These are phyloP conservation scores for Parus major DNA, from an alignment of 2,113 vertebrate species.

Conservation along the genomic window DNA sequence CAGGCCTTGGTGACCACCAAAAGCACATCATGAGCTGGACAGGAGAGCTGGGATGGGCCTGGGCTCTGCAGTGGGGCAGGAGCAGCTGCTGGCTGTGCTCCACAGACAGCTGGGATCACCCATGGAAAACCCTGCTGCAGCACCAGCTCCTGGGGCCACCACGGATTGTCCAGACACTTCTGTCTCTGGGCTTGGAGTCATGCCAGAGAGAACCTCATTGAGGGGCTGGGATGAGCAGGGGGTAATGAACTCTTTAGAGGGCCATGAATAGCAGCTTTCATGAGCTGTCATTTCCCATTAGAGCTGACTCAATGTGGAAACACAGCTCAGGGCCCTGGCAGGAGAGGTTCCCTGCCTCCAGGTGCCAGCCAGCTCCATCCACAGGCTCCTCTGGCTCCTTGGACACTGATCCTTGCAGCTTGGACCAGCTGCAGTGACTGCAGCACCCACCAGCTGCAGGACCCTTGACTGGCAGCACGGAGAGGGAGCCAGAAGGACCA, in stretches of 20 bases:
- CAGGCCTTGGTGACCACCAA: neutral
- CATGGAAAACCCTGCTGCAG: slow-evolving; percentile 20
- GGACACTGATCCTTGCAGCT: neutral
- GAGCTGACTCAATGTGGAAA: slow-evolving; percentile 48
- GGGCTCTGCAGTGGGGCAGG: neutral
- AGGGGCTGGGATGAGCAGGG: neutral
- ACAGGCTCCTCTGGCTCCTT: neutral
- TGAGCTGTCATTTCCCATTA: slow-evolving; percentile 78
- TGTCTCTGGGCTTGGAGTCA: slow-evolving; percentile 72
- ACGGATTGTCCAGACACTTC: slow-evolving; percentile 28
- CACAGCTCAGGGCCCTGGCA: neutral
- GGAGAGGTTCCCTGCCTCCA: neutral
- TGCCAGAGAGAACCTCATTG: slow-evolving; percentile 74
- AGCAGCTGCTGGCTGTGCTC: slow-evolving; percentile 5
- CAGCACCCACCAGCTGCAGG: neutral
- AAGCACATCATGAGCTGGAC: rapidly evolving
- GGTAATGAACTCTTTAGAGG: slow-evolving; percentile 62
- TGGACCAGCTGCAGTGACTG: neutral
- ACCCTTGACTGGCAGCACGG: rapidly evolving
- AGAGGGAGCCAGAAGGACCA: neutral
- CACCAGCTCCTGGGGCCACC: slow-evolving; percentile 33
- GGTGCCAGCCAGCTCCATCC: neutral
- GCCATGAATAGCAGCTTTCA: slow-evolving; percentile 79
- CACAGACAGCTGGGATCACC: neutral
- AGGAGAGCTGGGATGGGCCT: neutral